Base-by-base conservation (phyloP, 1,140 invertebrate genomes). In the Drosophila lacteicornis region DNA sequence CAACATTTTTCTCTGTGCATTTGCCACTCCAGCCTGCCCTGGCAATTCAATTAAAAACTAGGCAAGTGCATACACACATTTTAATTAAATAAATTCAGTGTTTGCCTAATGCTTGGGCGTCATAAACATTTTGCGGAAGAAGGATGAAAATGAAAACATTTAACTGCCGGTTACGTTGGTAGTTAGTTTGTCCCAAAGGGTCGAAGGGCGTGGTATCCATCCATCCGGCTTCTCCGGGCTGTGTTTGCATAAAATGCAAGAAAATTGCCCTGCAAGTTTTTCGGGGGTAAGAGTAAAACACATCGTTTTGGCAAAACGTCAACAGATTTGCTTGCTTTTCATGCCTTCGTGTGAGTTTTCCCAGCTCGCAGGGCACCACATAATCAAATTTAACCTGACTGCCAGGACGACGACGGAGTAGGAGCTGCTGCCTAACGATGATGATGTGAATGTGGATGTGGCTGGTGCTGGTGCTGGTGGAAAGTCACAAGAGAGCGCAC, bases 61-160 rank as follows among this genome's bases (percentile, higher is more conserved):
- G 82, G 58, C 75, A 68, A 49, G 60, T 78, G 53, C 58, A 57
- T 57, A 46, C 42, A 69, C 45, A 69, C 49, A 85, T 90, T 90
- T 90, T 90, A 90, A 90, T 90, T 90, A 90, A 90, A 90, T 90
- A 90, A 82, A 90, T 90, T 90, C 75, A 62, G 85, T 90, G 65
- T 90, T 90, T 86, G 82, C 82, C 63, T 71, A 78, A 67, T 81
- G 75, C 69, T 80, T 62, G 78, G 76, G 67, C 75, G 75, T 88
- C 84, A 88, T 88, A 87, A 88, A 88, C 83, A 88, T 80, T 82
- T 69, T 69, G 69, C 51, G 69, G 57, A 47, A 62, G 56, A 25
- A 49, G 71, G 49, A 33, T 15, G 84, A 84, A 88, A 88, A 88
- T 88, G 75, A 90, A 90, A 90, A 90, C 86, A 90, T 90, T 90